Evolutionary conservation across 2,113 vertebrate genomes (phyloP).

Genomic region (Pogona vitticeps): DNA sequence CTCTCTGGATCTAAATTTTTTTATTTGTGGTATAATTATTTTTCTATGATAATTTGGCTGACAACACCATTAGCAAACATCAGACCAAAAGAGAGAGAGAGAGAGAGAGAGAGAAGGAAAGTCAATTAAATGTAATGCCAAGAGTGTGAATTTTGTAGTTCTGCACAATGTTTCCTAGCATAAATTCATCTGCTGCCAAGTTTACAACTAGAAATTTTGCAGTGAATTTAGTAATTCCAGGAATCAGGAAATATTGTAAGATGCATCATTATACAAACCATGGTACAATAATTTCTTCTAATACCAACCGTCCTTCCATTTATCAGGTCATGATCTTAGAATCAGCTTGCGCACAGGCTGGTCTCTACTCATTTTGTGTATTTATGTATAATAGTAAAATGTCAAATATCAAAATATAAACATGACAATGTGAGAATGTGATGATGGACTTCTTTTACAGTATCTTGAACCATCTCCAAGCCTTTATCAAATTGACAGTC

Average conservation of each 20-base stretch:
- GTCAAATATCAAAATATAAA: not conserved
- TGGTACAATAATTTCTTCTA: not conserved
- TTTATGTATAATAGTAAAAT: not conserved
- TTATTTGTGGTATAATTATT: constrained; percentile 76
- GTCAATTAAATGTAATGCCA: constrained; percentile 71
- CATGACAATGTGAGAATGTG: not conserved
- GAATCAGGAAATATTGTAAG: constrained; percentile 61
- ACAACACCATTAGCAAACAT: constrained; percentile 77
- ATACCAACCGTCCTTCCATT: constrained; percentile 2
- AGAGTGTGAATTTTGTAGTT: constrained; percentile 66
- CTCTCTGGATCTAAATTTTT: constrained; percentile 77
- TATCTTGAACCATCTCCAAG: not conserved
- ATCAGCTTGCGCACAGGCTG: not conserved
- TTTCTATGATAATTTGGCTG: constrained; percentile 78
- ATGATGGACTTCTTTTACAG: not conserved
- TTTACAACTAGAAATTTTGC: constrained; percentile 66
- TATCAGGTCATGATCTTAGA: constrained; percentile 17
- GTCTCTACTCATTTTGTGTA: not conserved
- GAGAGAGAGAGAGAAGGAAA: not conserved
- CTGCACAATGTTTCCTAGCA: constrained; percentile 55
- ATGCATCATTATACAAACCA: constrained; percentile 35
- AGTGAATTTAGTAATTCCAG: constrained; percentile 70
- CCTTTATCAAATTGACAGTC: not conserved
- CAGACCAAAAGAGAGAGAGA: constrained; percentile 56
- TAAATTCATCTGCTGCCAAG: constrained; percentile 48